Base-by-base conservation (phyloP, 2,797 vertebrate genomes). In the Cossypha niveicapilla region DNA sequence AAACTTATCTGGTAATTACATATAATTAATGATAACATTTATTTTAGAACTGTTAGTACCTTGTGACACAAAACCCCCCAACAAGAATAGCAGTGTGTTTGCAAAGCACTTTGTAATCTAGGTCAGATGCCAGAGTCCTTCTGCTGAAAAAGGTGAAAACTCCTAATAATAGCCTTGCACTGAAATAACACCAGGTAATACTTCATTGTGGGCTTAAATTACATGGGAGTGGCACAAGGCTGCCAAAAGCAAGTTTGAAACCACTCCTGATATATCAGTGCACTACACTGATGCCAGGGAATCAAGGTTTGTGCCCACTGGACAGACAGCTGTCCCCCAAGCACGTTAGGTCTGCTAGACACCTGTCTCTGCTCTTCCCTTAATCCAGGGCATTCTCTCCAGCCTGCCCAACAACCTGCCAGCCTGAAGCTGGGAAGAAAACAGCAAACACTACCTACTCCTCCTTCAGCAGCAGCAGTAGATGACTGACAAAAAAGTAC, bases 11-110 rank as follows among this genome's bases (percentile, higher is more conserved):
- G 45, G 88, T 91, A 94, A 96, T 93, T 92, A 77, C 53, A 61
- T 18, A 23, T 51, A 86, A 92, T 87, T 94, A 78, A 80, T 8
- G 75, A 90, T 78, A 93, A 65, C 50, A 61, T 75, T 96, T 89
- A 73, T 82, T 89, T 91, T 71, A 88, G 91, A 86, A 93, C 82
- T 86, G 13, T 71, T 75, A 37, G 68, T 91, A 86, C 79, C 32
- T 78, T 25, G 50, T 75, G 61, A 86, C 82, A 96, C 57, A 90
- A 37, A 19, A 8, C 19, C 17, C 19, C 22, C 21, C 34, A 79
- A 50, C 25, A 83, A 90, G 73, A 90, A 86, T 4, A 93, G 77
- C 57, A 85, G 7, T 1, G 2, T 73, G 45, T 90, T 88, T 92
- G 85, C 42, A 81, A 83, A 93, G 50, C 45, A 44, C 51, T 65